Conservation (phyloP, 2,797 vertebrate species). For the Manis javanica region DNA sequence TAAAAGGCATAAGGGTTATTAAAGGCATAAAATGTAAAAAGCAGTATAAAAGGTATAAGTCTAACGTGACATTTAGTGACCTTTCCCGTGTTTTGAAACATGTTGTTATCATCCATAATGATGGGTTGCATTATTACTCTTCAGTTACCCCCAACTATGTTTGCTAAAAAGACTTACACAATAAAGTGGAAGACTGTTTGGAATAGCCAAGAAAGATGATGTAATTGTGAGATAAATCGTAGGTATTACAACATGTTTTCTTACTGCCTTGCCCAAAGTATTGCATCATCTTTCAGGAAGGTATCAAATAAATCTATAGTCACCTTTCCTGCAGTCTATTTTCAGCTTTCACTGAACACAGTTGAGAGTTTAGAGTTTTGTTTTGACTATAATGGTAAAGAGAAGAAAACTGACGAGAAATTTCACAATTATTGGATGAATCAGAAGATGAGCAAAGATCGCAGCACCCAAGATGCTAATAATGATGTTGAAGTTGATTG, state of each 20-base stretch:
- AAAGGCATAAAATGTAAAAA: background rate
- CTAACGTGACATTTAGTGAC: background rate
- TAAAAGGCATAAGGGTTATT: background rate
- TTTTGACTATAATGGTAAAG: background rate
- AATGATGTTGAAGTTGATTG: background rate
- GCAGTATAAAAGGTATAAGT: background rate
- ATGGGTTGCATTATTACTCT: slow-evolving; percentile 17
- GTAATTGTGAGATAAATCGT: slow-evolving; percentile 28
- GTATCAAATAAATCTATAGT: background rate
- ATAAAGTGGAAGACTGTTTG: slow-evolving; percentile 34
- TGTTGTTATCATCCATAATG: background rate
- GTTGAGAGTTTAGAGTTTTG: background rate
- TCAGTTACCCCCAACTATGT: background rate
- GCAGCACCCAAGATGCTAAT: background rate
- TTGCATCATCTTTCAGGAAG: background rate
- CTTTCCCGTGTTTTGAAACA: slow-evolving; percentile 49
- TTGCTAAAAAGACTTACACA: slow-evolving; percentile 39
- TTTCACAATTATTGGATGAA: slow-evolving; percentile 47
- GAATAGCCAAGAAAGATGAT: slow-evolving; percentile 25
- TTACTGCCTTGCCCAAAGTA: slow-evolving; percentile 17
- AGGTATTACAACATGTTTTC: background rate
- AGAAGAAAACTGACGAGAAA: slow-evolving; percentile 49
- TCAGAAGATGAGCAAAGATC: slow-evolving; percentile 8
- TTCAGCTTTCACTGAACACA: slow-evolving; percentile 50
- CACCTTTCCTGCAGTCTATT: background rate